These are phyloP conservation scores for Presbytis comata DNA, from an alignment of 2,797 vertebrate genomes.

Conservation along the genomic window DNA sequence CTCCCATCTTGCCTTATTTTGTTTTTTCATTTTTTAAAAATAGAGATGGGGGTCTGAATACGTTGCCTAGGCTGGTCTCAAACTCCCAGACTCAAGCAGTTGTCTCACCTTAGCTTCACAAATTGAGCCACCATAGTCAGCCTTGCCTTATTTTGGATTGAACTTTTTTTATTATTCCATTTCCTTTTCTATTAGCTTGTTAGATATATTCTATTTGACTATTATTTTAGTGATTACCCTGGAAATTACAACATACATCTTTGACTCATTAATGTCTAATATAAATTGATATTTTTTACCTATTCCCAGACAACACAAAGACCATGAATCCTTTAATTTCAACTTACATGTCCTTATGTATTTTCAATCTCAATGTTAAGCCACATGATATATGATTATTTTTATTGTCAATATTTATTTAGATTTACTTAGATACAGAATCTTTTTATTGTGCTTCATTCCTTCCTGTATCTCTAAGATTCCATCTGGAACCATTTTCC, in stretches of 20 bases:
- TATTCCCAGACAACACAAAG: background rate
- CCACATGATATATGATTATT: background rate
- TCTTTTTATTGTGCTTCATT: background rate
- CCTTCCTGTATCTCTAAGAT: background rate
- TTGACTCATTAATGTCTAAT: background rate
- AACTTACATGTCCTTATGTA: background rate
- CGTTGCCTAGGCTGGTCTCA: background rate
- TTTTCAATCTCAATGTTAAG: slow-evolving; percentile 14
- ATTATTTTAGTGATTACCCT: background rate
- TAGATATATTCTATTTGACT: background rate
- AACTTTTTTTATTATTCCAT: slow-evolving; percentile 11
- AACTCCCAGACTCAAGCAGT: background rate
- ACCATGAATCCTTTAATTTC: background rate
- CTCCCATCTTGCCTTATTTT: background rate
- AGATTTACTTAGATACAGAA: background rate
- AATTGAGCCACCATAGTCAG: background rate
- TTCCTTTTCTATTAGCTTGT: background rate
- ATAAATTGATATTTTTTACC: slow-evolving; percentile 15
- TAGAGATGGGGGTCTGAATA: background rate
- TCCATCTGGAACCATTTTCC: background rate
- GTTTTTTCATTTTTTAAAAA: background rate
- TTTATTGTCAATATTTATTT: background rate
- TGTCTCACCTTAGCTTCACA: background rate
- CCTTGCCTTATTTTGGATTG: background rate
- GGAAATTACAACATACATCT: background rate